Conservation (phyloP, 2,113 vertebrate species). For the Toxotes chatareus region DNA sequence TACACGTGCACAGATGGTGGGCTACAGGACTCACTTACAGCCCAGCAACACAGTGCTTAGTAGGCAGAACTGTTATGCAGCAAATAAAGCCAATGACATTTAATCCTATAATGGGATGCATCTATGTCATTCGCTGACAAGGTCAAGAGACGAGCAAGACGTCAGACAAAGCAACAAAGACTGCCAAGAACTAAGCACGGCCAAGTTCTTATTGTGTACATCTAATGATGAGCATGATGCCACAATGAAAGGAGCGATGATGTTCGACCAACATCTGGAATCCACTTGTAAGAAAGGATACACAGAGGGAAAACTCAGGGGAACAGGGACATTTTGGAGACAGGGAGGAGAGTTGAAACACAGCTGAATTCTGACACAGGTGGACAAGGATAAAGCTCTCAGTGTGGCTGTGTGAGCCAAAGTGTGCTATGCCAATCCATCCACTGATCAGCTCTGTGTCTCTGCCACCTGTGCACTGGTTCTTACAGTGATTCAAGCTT, state of each 20-base stretch:
- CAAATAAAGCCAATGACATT: constrained; percentile 72
- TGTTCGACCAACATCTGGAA: background rate
- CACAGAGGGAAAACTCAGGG: background rate
- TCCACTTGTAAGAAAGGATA: background rate
- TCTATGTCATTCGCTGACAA: constrained; percentile 72
- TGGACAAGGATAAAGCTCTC: constrained; percentile 20
- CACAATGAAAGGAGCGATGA: background rate
- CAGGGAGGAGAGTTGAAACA: background rate
- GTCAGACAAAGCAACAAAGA: constrained; percentile 27
- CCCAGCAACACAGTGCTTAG: constrained; percentile 36
- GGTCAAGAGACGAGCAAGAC: constrained; percentile 49
- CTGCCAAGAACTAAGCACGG: constrained; percentile 16
- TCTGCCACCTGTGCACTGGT: constrained; percentile 9
- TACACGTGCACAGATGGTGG: constrained; percentile 43
- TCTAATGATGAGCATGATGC: background rate
- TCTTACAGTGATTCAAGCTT: background rate
- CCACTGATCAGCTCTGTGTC: constrained; percentile 20
- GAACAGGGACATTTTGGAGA: background rate
- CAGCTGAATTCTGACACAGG: constrained; percentile 20
- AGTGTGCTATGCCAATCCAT: constrained; percentile 13
- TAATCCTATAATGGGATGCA: constrained; percentile 79
- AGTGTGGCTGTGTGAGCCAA: background rate
- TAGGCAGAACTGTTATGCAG: constrained; percentile 71
- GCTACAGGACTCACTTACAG: constrained; percentile 38
- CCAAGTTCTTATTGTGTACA: background rate